Percentiles rank a stretch among this genome's conserved stretches.
phyloP scores from a whole-genome alignment of 2,113 vertebrate species.

The Peucedramus taeniatus region DNA sequence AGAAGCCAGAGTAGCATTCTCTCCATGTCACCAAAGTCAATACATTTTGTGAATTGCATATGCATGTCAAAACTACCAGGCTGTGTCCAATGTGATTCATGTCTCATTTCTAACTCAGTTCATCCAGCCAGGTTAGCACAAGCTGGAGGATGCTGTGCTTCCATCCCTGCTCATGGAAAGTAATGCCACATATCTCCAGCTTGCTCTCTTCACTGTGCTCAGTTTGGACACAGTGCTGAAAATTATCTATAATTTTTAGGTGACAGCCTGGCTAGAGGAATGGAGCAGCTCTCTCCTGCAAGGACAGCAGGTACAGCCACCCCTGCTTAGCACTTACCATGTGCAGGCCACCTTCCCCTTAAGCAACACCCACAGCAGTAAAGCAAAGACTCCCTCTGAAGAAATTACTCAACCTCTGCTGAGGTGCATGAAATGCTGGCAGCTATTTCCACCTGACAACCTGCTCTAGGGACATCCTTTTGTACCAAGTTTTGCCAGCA shows the following conservation, averaged over 20 bases:
- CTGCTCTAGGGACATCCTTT: background rate
- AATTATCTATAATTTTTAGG: background rate
- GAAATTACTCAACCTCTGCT: background rate
- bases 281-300: background rate
- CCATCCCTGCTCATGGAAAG: background rate
- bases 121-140: background rate
- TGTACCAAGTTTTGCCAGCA: background rate
- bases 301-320: background rate
- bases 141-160: background rate
- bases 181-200: background rate
- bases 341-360: background rate
- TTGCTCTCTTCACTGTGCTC: background rate
- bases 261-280: background rate
- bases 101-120: background rate
- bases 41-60: background rate
- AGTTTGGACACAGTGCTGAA: background rate
- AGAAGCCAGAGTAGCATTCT: background rate
- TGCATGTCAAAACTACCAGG: background rate
- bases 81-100: background rate
- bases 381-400: background rate
- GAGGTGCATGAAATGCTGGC: background rate
- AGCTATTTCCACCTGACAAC: background rate
- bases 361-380: background rate
- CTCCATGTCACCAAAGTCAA: background rate
- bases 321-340: background rate